Evolutionary conservation across 92 coral and sea anemone genomes (phyloP).

Genomic region (Palythoa caribaeorum): DNA sequence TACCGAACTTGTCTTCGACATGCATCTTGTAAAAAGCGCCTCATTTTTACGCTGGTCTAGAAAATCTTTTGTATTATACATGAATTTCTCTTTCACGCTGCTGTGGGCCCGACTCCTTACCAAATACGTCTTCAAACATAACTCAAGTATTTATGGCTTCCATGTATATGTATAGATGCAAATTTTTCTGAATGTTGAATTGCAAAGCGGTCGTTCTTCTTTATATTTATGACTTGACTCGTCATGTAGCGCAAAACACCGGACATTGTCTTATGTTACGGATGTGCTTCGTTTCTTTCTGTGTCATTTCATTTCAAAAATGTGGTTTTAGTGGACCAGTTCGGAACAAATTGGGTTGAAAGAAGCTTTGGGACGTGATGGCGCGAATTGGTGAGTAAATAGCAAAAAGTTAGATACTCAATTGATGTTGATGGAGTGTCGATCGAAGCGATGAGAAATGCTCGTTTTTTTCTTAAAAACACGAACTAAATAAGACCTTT

Average conservation of each 20-base stretch:
- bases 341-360: slow-evolving; percentile 24
- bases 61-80: slow-evolving; percentile 41
- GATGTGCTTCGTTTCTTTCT: slow-evolving; percentile 8
- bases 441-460: slow-evolving; percentile 21
- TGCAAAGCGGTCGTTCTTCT: slow-evolving; percentile 91
- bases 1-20: slow-evolving; percentile 7
- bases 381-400: slow-evolving; percentile 48
- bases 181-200: slow-evolving; percentile 92
- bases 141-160: slow-evolving; percentile 82
- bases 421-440: slow-evolving; percentile 33
- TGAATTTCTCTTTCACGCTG: slow-evolving; percentile 35
- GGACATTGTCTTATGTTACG: slow-evolving; percentile 37
- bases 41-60: neutral
- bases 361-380: slow-evolving; percentile 22
- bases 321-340: neutral
- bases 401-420: slow-evolving; percentile 31
- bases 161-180: slow-evolving; percentile 99
- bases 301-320: neutral
- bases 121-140: slow-evolving; percentile 88
- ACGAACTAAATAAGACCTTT: neutral
- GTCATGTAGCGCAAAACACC: slow-evolving; percentile 49
- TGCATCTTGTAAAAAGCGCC: neutral
- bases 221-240: slow-evolving; percentile 59
- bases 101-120: slow-evolving; percentile 51
- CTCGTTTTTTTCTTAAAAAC: neutral